Conservation (phyloP, 2,888 invertebrate genomes). For the Dyspetes luteomarginatus region DNA sequence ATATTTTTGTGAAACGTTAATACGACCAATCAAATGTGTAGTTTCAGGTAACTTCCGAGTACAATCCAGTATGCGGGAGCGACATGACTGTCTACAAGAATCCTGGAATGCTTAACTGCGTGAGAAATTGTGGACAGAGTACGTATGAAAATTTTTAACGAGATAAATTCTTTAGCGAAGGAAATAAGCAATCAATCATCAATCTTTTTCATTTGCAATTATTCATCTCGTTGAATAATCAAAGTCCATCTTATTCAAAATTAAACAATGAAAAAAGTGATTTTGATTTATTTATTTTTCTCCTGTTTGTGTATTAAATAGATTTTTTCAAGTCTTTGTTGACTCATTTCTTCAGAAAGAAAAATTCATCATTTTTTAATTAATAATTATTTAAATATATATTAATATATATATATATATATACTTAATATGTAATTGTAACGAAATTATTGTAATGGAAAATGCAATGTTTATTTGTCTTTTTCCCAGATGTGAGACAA, state of each 20-base stretch:
- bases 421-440: no score
- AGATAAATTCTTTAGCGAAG: neutral
- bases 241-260: no score
- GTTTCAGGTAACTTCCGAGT: constrained; percentile 72
- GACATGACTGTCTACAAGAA: constrained; percentile 72
- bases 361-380: neutral
- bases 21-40: neutral
- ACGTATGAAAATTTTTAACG: constrained; percentile 3
- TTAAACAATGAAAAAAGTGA: no score
- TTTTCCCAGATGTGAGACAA: constrained; percentile 57
- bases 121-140: constrained; percentile 74
- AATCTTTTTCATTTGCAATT: no score
- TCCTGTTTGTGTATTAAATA: no score
- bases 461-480: constrained; percentile 7
- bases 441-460: neutral
- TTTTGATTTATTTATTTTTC: no score
- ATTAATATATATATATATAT: no score
- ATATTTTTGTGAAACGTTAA: neutral
- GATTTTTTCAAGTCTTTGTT: no score
- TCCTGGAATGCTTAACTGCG: constrained; percentile 73
- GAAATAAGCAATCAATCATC: no score
- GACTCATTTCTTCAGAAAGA: no score
- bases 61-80: constrained; percentile 78
- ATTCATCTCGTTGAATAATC: no score
- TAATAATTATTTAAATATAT: neutral